phyloP scores from a whole-genome alignment of 2,797 vertebrate species.

The Catharus ustulatus region DNA sequence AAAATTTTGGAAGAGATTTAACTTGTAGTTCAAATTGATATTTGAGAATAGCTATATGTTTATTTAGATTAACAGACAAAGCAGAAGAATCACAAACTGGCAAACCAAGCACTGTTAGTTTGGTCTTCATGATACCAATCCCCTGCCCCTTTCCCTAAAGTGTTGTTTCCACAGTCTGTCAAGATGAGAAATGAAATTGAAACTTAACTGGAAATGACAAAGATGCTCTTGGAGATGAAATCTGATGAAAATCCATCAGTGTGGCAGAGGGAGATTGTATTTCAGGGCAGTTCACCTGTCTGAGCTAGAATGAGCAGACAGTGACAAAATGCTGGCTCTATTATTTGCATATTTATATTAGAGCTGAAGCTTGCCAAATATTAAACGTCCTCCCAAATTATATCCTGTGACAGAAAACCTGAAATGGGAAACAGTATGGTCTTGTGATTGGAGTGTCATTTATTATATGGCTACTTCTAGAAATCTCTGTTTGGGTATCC shows the following conservation, averaged over 20 bases:
- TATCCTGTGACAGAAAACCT: background rate
- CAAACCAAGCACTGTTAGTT: background rate
- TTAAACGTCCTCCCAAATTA: background rate
- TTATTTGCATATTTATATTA: constrained; percentile 28
- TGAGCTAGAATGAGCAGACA: background rate
- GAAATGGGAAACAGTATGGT: background rate
- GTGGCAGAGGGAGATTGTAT: constrained; percentile 8
- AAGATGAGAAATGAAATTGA: constrained; percentile 46
- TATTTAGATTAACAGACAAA: background rate
- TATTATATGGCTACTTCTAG: background rate
- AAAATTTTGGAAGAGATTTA: background rate
- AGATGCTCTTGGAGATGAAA: constrained; percentile 29
- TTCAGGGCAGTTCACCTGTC: constrained; percentile 24
- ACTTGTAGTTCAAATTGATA: background rate
- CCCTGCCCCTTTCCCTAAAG: background rate
- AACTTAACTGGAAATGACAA: constrained; percentile 41
- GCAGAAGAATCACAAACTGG: background rate
- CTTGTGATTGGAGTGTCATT: constrained; percentile 1
- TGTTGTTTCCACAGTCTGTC: background rate
- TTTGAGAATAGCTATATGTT: background rate
- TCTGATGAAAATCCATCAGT: constrained; percentile 51
- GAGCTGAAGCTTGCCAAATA: background rate
- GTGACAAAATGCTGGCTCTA: background rate
- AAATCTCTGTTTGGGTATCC: background rate
- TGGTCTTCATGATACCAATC: background rate